Evolutionary conservation across 2,888 invertebrate species (phyloP).

Genomic region (Alviniconcha strummeri): DNA sequence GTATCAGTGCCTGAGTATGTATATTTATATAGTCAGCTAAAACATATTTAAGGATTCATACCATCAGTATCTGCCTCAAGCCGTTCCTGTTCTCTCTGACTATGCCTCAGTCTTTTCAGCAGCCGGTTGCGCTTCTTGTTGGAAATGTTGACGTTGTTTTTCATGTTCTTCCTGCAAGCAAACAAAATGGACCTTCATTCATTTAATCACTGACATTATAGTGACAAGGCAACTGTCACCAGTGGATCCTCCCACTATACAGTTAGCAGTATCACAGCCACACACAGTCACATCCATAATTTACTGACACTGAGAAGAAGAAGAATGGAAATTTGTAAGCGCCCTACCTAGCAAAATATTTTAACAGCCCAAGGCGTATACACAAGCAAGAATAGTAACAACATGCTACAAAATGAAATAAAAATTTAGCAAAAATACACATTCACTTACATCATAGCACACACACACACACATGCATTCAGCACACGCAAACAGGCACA

Average conservation of each 20-base stretch:
- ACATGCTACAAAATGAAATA: background rate
- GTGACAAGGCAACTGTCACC: no score
- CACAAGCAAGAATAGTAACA: background rate
- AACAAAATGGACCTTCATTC: background rate
- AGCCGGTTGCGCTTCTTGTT: slow-evolving; percentile 28
- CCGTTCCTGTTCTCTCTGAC: slow-evolving; percentile 14
- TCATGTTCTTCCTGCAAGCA: slow-evolving; percentile 25
- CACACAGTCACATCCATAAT: background rate
- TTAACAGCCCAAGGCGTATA: background rate
- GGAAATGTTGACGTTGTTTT: slow-evolving; percentile 27
- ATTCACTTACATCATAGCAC: background rate
- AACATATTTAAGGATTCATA: background rate
- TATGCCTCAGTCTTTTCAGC: slow-evolving; percentile 17
- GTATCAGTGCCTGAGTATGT: no score
- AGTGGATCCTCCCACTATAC: background rate
- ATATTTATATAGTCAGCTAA: no score
- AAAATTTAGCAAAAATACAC: no score
- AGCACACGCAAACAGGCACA: background rate
- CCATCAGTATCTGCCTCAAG: slow-evolving; percentile 23
- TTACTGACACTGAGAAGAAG: no score
- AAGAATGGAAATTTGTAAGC: no score
- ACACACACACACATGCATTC: background rate
- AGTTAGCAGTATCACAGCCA: background rate
- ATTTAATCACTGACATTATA: no score
- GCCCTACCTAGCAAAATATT: no score